phyloP scores from a whole-genome alignment of 2,888 invertebrate species.

The Drosophila mercatorum region DNA sequence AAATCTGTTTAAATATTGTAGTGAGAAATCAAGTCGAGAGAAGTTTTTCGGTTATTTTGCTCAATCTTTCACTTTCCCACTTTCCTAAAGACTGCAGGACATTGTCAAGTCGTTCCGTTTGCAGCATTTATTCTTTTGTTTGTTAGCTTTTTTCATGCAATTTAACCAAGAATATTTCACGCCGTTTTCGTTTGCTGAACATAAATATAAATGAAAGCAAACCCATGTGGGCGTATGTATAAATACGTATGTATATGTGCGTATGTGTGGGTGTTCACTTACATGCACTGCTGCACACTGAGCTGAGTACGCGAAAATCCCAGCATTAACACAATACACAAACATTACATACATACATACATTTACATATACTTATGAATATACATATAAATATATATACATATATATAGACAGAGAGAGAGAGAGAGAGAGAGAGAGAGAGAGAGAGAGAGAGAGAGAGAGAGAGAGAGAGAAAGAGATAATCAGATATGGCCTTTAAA shows the following conservation, averaged over 20 bases:
- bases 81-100: neutral
- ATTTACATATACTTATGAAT: no score
- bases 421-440: no score
- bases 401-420: no score
- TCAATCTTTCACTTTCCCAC: neutral
- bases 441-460: no score
- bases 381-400: neutral
- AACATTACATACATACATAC: neutral
- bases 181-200: conserved; percentile 25
- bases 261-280: conserved; percentile 15
- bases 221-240: neutral
- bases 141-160: conserved; percentile 11
- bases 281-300: conserved; percentile 17
- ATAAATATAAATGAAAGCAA: conserved; percentile 35
- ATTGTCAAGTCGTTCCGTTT: neutral
- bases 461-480: no score
- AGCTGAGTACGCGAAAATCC: conserved; percentile 26
- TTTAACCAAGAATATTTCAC: conserved; percentile 44
- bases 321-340: conserved; percentile 21
- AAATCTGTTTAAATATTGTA: neutral
- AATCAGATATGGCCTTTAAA: neutral
- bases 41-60: neutral
- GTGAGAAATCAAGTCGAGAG: neutral
- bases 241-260: no score
- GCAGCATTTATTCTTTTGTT: neutral